Evolutionary conservation across 2,797 vertebrate genomes (phyloP).

Genomic region (Amblyopsis hoosieri): DNA sequence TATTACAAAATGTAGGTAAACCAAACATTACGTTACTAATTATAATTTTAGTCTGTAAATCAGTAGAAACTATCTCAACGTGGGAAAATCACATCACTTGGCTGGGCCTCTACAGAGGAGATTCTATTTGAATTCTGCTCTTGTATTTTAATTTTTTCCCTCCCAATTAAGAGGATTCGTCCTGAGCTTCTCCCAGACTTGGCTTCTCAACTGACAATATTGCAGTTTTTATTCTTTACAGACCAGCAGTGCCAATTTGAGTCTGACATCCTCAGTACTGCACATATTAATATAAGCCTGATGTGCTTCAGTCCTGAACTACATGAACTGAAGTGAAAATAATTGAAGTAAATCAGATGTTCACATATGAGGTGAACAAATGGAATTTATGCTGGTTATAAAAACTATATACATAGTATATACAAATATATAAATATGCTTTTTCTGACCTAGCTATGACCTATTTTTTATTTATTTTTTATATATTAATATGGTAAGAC

Average conservation of each 20-base stretch:
- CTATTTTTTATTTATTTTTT: too few relatives aligned
- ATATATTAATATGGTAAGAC: not conserved
- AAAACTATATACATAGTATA: too few relatives aligned
- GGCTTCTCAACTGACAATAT: slow-evolving; percentile 22
- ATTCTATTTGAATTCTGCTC: slow-evolving; percentile 37
- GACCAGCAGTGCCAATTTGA: slow-evolving; percentile 61
- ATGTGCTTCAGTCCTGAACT: slow-evolving; percentile 24
- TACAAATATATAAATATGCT: too few relatives aligned
- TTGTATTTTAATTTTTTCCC: slow-evolving; percentile 22
- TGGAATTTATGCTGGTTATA: slow-evolving; percentile 7
- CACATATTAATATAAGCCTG: slow-evolving; percentile 14
- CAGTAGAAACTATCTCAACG: slow-evolving; percentile 46
- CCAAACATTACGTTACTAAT: too few relatives aligned
- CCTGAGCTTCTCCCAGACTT: slow-evolving; percentile 30
- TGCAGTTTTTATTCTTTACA: slow-evolving; percentile 30
- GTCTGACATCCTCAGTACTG: slow-evolving; percentile 30
- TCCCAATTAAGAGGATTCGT: slow-evolving; percentile 15
- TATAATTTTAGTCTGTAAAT: slow-evolving; percentile 8
- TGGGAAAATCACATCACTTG: slow-evolving; percentile 33
- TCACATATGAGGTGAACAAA: slow-evolving; percentile 34
- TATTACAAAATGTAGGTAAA: too few relatives aligned
- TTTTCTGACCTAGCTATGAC: too few relatives aligned
- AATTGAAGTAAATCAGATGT: slow-evolving; percentile 15
- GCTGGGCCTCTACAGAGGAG: slow-evolving; percentile 44
- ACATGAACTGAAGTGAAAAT: slow-evolving; percentile 29